Percentiles rank a stretch among this genome's conserved stretches.
Evolutionary conservation across 1,140 invertebrate species (phyloP).

Genomic region (Procambarus virginalis): DNA sequence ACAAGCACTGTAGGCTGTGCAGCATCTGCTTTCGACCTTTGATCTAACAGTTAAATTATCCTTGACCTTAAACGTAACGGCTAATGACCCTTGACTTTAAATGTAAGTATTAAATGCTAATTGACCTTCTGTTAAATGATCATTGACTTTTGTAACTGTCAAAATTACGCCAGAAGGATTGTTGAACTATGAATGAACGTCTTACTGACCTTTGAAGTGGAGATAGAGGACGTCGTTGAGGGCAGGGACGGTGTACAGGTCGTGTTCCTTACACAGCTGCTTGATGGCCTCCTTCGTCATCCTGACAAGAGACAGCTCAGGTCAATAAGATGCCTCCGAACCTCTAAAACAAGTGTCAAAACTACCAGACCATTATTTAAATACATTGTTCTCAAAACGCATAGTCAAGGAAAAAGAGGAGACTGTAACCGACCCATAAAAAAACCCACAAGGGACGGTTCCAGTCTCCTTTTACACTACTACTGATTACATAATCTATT

Average conservation of each 20-base stretch:
- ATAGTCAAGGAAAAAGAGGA: neutral
- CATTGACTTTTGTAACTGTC: too few relatives aligned
- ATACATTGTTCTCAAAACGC: neutral
- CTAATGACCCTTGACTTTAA: too few relatives aligned
- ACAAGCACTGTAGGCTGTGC: neutral
- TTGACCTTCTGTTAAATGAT: too few relatives aligned
- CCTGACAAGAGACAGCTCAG: conserved; percentile 49
- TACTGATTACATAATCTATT: too few relatives aligned
- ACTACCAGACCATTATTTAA: neutral
- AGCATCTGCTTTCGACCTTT: too few relatives aligned
- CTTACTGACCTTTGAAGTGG: conserved; percentile 84
- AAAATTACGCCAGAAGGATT: too few relatives aligned
- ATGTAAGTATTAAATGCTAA: too few relatives aligned
- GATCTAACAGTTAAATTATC: too few relatives aligned
- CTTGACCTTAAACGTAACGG: too few relatives aligned
- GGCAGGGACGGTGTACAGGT: conserved; percentile 89
- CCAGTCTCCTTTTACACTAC: neutral
- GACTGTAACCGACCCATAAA: neutral
- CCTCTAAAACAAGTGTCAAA: neutral
- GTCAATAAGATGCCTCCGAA: neutral
- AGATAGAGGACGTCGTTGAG: conserved; percentile 96
- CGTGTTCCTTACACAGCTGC: conserved; percentile 88
- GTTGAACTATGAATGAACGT: neutral
- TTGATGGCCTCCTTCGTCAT: conserved; percentile 76
- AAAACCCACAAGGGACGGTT: neutral